A percentile compares a stretch with the other conserved stretches of the same genome.
Evolutionary conservation across 53 echinoderm and acorn worm genomes (phyloP).

Genomic region (Hippasteria phrygiana): DNA sequence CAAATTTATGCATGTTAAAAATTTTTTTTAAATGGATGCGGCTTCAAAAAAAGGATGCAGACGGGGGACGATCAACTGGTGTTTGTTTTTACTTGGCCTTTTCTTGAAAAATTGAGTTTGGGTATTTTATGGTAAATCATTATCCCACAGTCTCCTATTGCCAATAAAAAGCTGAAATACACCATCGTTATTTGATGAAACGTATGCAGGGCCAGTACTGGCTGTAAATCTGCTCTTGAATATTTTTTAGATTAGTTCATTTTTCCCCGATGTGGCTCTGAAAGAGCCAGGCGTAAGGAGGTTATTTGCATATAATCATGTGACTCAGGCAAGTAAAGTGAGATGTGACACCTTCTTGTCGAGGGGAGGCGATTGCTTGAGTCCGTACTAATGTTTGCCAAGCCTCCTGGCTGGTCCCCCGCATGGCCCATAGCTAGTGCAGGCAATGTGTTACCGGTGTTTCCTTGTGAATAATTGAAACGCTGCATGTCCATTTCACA

Average conservation of each 20-base stretch:
- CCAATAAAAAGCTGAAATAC: too few relatives aligned
- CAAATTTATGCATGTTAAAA: too few relatives aligned
- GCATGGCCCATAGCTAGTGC: not conserved
- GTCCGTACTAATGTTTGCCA: not conserved
- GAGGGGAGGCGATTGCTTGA: not conserved
- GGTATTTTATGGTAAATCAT: too few relatives aligned
- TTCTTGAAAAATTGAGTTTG: too few relatives aligned
- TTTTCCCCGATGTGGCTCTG: not conserved
- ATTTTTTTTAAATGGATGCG: too few relatives aligned
- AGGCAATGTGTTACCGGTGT: not conserved
- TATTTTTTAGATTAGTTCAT: not conserved
- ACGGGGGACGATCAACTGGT: too few relatives aligned
- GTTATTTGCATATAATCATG: not conserved
- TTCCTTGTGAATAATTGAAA: slow-evolving; percentile 36
- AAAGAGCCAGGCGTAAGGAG: not conserved
- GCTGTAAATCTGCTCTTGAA: not conserved
- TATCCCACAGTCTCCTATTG: too few relatives aligned
- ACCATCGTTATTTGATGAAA: too few relatives aligned
- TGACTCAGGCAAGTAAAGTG: not conserved
- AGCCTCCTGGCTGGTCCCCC: not conserved
- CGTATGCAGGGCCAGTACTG: too few relatives aligned
- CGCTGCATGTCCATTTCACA: slow-evolving; percentile 17
- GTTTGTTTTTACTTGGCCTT: too few relatives aligned
- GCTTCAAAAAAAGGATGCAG: too few relatives aligned
- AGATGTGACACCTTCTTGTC: not conserved